Percentiles rank a stretch among this genome's conserved stretches.
Conservation (phyloP, 2,113 vertebrate genomes). For the Aegithalos caudatus region DNA sequence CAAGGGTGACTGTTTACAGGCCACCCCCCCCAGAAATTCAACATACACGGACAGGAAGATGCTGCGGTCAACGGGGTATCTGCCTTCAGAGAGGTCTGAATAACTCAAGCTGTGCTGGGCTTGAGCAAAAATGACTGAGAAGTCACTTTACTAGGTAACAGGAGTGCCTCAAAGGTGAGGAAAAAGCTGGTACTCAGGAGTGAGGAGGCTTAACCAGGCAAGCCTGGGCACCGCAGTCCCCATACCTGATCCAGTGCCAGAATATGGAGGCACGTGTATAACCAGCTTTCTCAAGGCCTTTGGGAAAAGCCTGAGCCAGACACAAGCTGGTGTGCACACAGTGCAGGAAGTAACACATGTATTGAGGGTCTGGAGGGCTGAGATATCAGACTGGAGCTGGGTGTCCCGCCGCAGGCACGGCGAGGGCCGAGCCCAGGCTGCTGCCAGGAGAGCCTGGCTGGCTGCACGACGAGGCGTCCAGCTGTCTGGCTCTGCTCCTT, state of each 20-base stretch:
- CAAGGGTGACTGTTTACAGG: neutral
- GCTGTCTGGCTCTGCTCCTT: conserved; percentile 42
- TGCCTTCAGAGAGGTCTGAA: neutral
- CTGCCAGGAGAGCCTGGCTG: neutral
- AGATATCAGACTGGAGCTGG: neutral
- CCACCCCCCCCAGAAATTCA: neutral
- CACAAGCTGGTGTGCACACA: neutral
- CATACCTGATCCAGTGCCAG: neutral
- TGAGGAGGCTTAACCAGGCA: neutral
- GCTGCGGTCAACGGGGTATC: neutral
- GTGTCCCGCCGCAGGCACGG: rapidly evolving
- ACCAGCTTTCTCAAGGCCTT: neutral
- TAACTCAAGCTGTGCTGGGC: neutral
- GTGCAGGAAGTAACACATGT: neutral
- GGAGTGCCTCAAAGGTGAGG: neutral
- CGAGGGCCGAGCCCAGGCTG: neutral
- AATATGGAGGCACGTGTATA: rapidly evolving
- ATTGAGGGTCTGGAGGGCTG: neutral
- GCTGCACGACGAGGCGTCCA: neutral
- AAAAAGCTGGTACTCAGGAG: neutral
- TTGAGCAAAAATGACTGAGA: neutral
- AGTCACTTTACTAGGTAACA: neutral
- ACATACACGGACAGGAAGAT: neutral
- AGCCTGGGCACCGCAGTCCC: neutral
- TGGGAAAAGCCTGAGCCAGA: neutral